phyloP scores from a whole-genome alignment of 2,888 invertebrate genomes.

The Dinocampus coccinellae region DNA sequence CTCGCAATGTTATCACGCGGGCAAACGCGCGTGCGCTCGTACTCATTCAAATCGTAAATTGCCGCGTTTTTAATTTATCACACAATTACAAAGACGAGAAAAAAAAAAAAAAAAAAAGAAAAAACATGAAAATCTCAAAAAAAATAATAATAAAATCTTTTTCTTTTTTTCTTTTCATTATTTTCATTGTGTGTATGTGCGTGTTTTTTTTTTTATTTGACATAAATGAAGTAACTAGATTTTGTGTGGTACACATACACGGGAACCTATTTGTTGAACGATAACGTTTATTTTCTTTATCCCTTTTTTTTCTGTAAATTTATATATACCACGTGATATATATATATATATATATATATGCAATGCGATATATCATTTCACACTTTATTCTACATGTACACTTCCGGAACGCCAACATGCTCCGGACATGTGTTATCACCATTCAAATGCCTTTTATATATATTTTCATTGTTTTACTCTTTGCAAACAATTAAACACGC shows the following conservation, averaged over 20 bases:
- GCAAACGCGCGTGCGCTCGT: too few relatives aligned
- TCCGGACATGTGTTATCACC: slow-evolving; percentile 42
- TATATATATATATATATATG: neutral
- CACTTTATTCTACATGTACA: slow-evolving; percentile 40
- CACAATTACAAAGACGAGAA: neutral
- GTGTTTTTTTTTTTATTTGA: slow-evolving; percentile 8
- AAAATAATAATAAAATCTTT: neutral
- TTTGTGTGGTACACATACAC: neutral
- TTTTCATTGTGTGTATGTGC: too few relatives aligned
- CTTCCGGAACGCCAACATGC: slow-evolving; percentile 49
- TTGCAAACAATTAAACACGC: neutral
- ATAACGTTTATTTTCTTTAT: slow-evolving; percentile 32
- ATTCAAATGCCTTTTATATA: neutral
- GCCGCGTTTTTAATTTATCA: neutral
- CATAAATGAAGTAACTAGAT: slow-evolving; percentile 1
- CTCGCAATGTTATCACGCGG: slow-evolving; percentile 14
- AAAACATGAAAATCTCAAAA: neutral
- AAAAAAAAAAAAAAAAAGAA: neutral
- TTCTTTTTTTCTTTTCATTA: slow-evolving; percentile 10
- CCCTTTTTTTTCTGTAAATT: slow-evolving; percentile 21
- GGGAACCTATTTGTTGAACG: slow-evolving; percentile 27
- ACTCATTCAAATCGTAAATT: slow-evolving; percentile 15
- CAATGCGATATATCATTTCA: slow-evolving; percentile 41
- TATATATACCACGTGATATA: slow-evolving; percentile 16
- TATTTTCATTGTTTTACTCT: neutral